Conservation (phyloP, 2,797 vertebrate genomes). For the Lepus townsendii region DNA sequence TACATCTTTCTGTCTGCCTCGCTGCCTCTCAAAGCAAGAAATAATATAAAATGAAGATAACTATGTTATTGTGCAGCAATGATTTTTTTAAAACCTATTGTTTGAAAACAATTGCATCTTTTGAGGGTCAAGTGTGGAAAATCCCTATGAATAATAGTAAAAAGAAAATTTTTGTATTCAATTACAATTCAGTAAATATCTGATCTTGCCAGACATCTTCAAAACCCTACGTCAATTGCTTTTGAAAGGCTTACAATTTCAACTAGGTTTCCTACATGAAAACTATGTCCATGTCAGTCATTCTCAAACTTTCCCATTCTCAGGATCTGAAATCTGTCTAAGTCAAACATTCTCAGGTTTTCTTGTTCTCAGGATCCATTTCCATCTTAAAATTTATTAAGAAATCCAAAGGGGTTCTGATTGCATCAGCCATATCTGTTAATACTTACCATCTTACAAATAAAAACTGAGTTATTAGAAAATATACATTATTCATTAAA, state of each 20-base stretch:
- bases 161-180: neutral
- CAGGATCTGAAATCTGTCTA: neutral
- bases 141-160: slow-evolving; percentile 75
- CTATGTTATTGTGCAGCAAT: slow-evolving; percentile 65
- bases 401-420: neutral
- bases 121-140: slow-evolving; percentile 80
- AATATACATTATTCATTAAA: neutral
- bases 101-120: slow-evolving; percentile 76
- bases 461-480: slow-evolving; percentile 8
- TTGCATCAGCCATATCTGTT: neutral
- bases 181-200: slow-evolving; percentile 22
- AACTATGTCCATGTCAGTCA: too few species aligned
- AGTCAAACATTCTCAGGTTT: neutral
- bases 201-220: slow-evolving; percentile 33
- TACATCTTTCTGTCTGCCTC: too few species aligned
- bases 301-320: too few species aligned
- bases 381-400: neutral
- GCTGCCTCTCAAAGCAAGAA: too few species aligned
- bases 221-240: slow-evolving; percentile 51
- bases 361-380: neutral
- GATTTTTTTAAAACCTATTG: slow-evolving; percentile 76
- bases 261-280: neutral
- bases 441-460: neutral
- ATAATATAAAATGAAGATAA: neutral
- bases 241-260: slow-evolving; percentile 58